Evolutionary conservation across 2,888 invertebrate genomes (phyloP), one percentile per base, ranked within the genome.

Genomic region (Choristoneura rosaceana): DNA sequence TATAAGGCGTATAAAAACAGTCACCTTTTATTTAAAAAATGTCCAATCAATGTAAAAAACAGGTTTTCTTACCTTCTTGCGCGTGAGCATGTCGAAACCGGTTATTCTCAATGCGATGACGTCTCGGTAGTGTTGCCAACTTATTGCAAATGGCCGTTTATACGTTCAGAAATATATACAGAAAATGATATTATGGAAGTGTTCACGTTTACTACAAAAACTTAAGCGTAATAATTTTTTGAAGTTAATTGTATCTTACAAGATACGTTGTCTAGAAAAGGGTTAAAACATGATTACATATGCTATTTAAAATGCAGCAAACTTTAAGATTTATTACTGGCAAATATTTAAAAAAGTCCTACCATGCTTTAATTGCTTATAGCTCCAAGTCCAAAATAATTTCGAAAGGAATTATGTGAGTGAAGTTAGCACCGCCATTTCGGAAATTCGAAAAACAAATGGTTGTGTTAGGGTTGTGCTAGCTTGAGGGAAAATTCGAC

Each of bases 81-180:
- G 38, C 65, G 65, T 33, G 65, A 65, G n/a, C 65, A 65, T 65
- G 41, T 38, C 38, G 52, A 17, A 65, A 8, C 34, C 38, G 52
- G 8, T 55, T 15, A 65, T 7, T 34, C 0, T 65, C 5, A 38
- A 14, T 17, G 52, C 14, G 52, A 38, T 65, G 17, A 15, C 65
- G 41, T 41, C 17, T 65, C 38, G 38, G 25, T n/a, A 5, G 65
- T 65, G 65, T 52, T 52, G 52, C 65, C 65, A 52, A 65, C n/a
- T 17, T 52, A 9, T 17, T 10, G 15, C 38, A 38, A 41, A 65
- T 17, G 9, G 12, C 45, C 15, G n/a, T 15, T 38, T 41, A 65
- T n/a, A 8, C 65, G 65, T 65, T 65, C 52, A 17, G 65, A 65
- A 65, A 65, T 34, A 65, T 38, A 15, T 25, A 52, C 52, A 65